Evolutionary conservation across 2,888 invertebrate genomes (phyloP).

Genomic region (Galeopsomyia nigrocyanea): DNA sequence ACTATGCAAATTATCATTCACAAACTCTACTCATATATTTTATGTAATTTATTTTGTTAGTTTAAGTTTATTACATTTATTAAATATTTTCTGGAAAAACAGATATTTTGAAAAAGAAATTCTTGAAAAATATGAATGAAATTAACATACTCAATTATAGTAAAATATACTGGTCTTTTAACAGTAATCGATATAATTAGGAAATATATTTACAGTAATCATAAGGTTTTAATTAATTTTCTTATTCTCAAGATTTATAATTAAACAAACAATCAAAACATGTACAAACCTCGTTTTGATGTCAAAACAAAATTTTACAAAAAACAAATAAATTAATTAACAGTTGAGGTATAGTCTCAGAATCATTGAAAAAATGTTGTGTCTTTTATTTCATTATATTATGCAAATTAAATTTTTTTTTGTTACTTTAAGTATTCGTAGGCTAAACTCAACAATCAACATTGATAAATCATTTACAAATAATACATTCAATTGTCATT

Average conservation of each 20-base stretch:
- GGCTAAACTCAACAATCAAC: constrained; percentile 38
- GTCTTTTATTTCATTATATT: not conserved
- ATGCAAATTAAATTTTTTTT: not conserved
- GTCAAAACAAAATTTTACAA: too few relatives aligned
- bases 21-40: constrained; percentile 26
- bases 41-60: constrained; percentile 18
- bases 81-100: constrained; percentile 12
- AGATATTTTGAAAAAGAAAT: constrained; percentile 1
- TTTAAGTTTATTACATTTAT: constrained; percentile 26
- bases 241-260: constrained; percentile 5
- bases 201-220: constrained; percentile 29
- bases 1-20: constrained; percentile 29
- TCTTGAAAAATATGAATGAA: not conserved
- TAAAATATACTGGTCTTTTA: constrained; percentile 7
- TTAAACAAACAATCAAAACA: constrained; percentile 9
- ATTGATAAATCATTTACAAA: constrained; percentile 41
- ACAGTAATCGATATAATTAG: constrained; percentile 27
- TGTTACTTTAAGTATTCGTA: constrained; percentile 11
- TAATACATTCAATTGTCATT: constrained; percentile 31
- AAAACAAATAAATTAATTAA: not conserved
- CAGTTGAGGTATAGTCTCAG: constrained; percentile 13
- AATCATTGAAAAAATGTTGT: constrained; percentile 25
- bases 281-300: constrained; percentile 2
- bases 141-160: constrained; percentile 1
- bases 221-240: constrained; percentile 5